Evolutionary conservation across 2,797 vertebrate species (phyloP).

Genomic region (Oreortyx pictus): DNA sequence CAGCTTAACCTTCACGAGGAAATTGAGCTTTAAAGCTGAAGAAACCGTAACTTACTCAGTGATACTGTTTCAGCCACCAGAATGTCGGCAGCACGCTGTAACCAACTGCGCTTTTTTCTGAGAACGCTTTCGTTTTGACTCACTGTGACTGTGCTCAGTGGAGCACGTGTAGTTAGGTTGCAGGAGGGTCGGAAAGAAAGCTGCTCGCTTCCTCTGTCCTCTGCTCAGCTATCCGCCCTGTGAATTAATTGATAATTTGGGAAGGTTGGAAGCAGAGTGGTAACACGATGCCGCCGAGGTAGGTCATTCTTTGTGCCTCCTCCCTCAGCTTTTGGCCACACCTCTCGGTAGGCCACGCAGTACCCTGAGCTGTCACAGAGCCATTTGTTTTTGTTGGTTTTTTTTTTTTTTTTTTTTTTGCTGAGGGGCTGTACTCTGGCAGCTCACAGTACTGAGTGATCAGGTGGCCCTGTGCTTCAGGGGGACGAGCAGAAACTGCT

Average conservation of each 20-base stretch:
- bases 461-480: neutral
- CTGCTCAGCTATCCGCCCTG: too few species aligned
- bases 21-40: neutral
- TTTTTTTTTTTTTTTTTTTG: too few species aligned
- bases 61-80: neutral
- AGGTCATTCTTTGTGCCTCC: neutral
- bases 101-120: neutral
- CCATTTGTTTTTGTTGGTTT: fast-evolving
- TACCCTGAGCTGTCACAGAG: neutral
- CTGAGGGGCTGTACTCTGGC: neutral
- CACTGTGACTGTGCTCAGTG: neutral
- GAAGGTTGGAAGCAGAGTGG: neutral
- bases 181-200: neutral
- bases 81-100: neutral
- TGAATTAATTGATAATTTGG: neutral
- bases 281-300: neutral
- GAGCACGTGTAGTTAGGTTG: neutral
- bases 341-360: neutral
- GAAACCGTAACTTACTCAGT: too few species aligned
- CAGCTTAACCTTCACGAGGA: fast-evolving
- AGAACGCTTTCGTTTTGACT: neutral
- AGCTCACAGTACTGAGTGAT: neutral
- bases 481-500: neutral
- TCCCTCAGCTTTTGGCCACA: neutral
- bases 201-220: neutral